Evolutionary conservation across 2,888 invertebrate species (phyloP), one percentile per base, ranked within the genome.

Genomic region (Poecilobothrus nobilitatus): DNA sequence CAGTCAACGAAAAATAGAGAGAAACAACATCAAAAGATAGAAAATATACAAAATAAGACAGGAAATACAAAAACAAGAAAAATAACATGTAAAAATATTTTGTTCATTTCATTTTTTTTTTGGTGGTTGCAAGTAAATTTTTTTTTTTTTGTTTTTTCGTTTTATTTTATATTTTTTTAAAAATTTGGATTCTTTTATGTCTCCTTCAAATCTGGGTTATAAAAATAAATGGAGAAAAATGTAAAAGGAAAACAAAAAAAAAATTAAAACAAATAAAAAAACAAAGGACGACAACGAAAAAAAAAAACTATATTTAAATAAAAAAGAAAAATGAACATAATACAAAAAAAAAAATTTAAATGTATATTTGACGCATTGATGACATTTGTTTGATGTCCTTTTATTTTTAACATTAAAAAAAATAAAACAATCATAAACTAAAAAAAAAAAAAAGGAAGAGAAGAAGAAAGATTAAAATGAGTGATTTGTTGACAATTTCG

Each of bases 341-440:
- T 37, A 53, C 18, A 15, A 53, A 53, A 53, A 53, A 53, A 18
- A 53, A 53, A 53, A 18, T 18, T 53, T 53, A 53, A 53, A 53
- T 53, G 53, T 53, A 41, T 53, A 53, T 53, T 53, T 53, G 53
- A 53, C 53, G 53, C 53, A 53, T 53, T 53, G 53, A 53, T 53
- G 53, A 53, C 53, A 53, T 53, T 53, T 53, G 53, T 53, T 53
- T 53, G 15, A 53, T 53, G 53, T 53, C 18, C 53, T 53, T 53
- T 53, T 53, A 53, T 15, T 53, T 18, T 53, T 53, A 18, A 53
- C 1, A 9, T 18, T 9, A 18, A 9, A 12, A 53, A 6, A 53
- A 53, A 53, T 12, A 53, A 53, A 18, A 53, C 9, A 53, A 53
- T 6, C 53, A n/a, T 6, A 18, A 53, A 53, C 53, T 2, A 53